Conservation (phyloP, 1,140 invertebrate species). For the Acromyrmex heyeri region DNA sequence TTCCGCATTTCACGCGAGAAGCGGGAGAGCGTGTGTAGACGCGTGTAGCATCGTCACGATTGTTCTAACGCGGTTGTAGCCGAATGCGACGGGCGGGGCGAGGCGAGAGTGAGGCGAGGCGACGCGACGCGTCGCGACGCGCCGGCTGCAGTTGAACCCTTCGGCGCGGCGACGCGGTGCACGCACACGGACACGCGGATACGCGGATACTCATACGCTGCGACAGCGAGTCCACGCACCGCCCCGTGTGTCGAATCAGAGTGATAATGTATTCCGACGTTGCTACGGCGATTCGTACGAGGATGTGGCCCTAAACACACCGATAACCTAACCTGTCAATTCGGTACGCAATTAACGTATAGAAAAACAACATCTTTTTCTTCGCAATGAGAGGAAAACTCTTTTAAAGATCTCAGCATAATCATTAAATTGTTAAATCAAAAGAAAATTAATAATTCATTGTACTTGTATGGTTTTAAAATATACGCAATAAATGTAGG, state of each 20-base stretch:
- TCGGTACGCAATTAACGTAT: slow-evolving; percentile 24
- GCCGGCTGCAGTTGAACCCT: slow-evolving; percentile 14
- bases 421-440: background rate
- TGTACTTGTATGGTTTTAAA: background rate
- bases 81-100: background rate
- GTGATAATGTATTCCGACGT: slow-evolving; percentile 82
- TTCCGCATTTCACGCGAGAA: slow-evolving; percentile 30
- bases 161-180: background rate
- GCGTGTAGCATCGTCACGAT: slow-evolving; percentile 13
- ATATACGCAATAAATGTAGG: background rate
- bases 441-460: background rate
- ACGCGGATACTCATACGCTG: too few species aligned
- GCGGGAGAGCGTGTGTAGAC: background rate
- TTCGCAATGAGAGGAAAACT: background rate
- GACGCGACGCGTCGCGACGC: background rate
- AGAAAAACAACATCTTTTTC: background rate
- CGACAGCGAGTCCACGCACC: slow-evolving; percentile 46
- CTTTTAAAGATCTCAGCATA: background rate
- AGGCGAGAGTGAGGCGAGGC: too few species aligned
- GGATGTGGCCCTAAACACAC: slow-evolving; percentile 76
- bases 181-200: background rate
- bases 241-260: slow-evolving; percentile 75
- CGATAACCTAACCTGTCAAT: slow-evolving; percentile 82
- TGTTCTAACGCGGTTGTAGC: slow-evolving; percentile 10
- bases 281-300: slow-evolving; percentile 80